Percentiles rank a stretch among this genome's conserved stretches.
Conservation (phyloP, 2,797 vertebrate species). For the Alexandromys oeconomus region DNA sequence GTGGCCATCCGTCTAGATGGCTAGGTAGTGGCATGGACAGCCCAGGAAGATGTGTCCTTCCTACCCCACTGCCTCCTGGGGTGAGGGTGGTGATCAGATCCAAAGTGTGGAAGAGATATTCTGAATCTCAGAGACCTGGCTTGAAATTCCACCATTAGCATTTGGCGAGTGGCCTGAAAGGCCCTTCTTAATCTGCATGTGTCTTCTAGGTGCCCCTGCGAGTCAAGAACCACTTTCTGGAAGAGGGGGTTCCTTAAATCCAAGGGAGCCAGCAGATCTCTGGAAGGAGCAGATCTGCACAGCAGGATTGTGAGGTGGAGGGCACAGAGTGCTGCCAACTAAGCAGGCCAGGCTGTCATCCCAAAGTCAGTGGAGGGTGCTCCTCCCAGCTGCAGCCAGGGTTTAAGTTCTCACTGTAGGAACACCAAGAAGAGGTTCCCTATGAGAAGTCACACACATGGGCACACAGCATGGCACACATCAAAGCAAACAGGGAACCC, state of each 20-base stretch:
- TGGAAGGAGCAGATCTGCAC: neutral
- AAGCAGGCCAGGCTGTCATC: neutral
- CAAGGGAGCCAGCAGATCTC: neutral
- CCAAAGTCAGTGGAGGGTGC: neutral
- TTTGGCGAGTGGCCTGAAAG: constrained; percentile 66
- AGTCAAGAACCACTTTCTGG: constrained; percentile 45
- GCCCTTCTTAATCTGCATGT: constrained; percentile 41
- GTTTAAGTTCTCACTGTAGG: neutral
- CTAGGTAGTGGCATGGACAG: neutral
- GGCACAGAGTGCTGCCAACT: neutral
- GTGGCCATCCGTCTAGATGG: neutral
- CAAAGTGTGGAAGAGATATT: constrained; percentile 22
- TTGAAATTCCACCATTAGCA: constrained; percentile 50
- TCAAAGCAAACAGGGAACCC: too few species aligned
- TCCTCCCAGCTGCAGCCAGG: neutral
- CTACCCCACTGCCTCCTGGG: neutral
- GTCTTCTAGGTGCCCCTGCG: neutral
- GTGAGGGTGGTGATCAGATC: neutral
- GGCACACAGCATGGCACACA: neutral
- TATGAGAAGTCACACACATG: neutral
- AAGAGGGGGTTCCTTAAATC: neutral
- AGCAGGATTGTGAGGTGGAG: neutral
- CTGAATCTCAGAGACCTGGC: constrained; percentile 52
- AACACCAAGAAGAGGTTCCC: neutral
- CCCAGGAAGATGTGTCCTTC: neutral